A percentile compares a stretch with the other conserved stretches of the same genome.
phyloP scores from a whole-genome alignment of 2,888 invertebrate genomes.

The Parochlus steinenii region DNA sequence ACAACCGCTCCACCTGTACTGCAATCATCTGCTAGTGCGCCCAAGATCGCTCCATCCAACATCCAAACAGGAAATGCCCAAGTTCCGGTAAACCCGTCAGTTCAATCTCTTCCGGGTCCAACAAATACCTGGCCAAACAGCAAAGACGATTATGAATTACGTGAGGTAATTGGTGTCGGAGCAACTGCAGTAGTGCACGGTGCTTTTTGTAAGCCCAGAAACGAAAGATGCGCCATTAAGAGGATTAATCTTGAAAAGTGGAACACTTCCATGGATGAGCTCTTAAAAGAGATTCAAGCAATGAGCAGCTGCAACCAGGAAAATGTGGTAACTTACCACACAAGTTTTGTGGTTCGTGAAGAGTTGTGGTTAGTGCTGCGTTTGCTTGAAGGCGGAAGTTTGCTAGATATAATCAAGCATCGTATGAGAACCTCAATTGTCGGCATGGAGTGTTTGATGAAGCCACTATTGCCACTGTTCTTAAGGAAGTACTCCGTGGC shows the following conservation, averaged over 20 bases:
- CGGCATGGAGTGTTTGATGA: conserved; percentile 96
- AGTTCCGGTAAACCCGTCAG: conserved; percentile 15
- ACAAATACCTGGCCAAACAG: conserved; percentile 68
- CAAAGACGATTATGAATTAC: conserved; percentile 81
- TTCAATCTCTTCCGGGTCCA: conserved; percentile 21
- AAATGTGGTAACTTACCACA: conserved; percentile 97
- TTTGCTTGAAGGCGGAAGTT: conserved; percentile 81
- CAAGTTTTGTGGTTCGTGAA: conserved; percentile 94
- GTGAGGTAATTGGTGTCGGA: conserved; percentile 90
- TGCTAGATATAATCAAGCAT: conserved; percentile 84
- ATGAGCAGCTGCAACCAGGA: conserved; percentile 99
- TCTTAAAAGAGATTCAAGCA: conserved; percentile 80
- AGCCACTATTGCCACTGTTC: conserved; percentile 88
- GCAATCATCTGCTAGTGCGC: conserved; percentile 4
- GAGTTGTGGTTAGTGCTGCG: conserved; percentile 94
- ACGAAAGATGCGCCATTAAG: conserved; percentile 96
- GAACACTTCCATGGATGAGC: conserved; percentile 99
- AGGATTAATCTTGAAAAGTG: conserved; percentile 98
- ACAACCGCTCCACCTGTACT: conserved; percentile 6
- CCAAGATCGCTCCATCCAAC: conserved; percentile 1
- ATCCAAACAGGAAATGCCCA: conserved; percentile 15
- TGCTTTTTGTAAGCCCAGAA: conserved; percentile 77
- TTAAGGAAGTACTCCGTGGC: conserved; percentile 89
- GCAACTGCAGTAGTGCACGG: conserved; percentile 93
- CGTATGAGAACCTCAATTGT: conserved; percentile 83